Evolutionary conservation across 2,797 vertebrate genomes (phyloP).

Genomic region (Rachycentron canadum): DNA sequence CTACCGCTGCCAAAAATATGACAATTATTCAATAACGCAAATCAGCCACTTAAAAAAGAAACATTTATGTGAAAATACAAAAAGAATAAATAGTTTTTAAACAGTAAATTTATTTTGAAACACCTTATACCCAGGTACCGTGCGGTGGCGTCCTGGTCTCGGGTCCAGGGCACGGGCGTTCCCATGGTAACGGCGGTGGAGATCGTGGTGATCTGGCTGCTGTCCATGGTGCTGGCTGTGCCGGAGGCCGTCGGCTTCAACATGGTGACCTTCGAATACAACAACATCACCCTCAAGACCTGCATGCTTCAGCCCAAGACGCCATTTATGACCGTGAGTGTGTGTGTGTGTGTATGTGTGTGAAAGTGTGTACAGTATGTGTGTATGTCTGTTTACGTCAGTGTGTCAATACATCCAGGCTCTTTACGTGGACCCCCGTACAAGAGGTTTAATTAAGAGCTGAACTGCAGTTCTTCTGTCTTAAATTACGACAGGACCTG

Average conservation of each 20-base stretch:
- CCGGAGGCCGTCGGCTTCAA: constrained; percentile 93
- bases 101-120: fast-evolving
- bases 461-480: not conserved
- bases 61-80: too few species aligned
- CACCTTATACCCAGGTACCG: constrained; percentile 87
- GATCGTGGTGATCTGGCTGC: constrained; percentile 92
- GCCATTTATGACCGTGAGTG: constrained; percentile 84
- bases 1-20: too few species aligned
- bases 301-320: constrained; percentile 91
- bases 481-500: too few species aligned
- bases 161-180: constrained; percentile 92
- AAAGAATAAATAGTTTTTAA: not conserved
- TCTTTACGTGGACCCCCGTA: too few species aligned
- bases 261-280: constrained; percentile 87
- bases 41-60: too few species aligned
- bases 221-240: constrained; percentile 91
- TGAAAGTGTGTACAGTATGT: not conserved
- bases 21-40: too few species aligned
- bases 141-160: constrained; percentile 94
- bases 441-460: too few species aligned
- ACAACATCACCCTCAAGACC: constrained; percentile 81
- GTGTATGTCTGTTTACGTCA: not conserved
- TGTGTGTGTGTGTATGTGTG: not conserved
- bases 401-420: not conserved
- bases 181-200: constrained; percentile 91